Conservation (phyloP, 2,797 vertebrate species). For the Petrocephalus sullivani region DNA sequence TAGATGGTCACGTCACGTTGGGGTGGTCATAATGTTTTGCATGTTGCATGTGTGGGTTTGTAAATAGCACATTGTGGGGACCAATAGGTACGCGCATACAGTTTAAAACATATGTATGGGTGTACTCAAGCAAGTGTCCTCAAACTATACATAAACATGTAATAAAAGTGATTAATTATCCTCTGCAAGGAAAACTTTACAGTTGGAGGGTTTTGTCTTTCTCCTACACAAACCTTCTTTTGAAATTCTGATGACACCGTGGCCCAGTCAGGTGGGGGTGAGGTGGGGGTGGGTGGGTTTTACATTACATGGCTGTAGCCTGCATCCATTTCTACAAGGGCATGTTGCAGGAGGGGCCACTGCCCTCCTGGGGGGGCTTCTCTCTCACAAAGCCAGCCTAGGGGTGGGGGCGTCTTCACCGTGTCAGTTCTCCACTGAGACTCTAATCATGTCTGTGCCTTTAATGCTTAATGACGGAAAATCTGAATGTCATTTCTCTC, state of each 20-base stretch:
- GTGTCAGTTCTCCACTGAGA: not conserved
- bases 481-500: not conserved
- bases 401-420: not conserved
- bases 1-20: too few relatives aligned
- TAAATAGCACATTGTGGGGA: too few relatives aligned
- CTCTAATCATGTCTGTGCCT: not conserved
- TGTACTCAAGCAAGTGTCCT: not conserved
- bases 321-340: not conserved
- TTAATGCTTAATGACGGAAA: not conserved
- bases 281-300: not conserved
- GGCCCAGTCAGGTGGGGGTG: not conserved
- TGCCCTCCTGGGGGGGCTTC: not conserved
- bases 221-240: not conserved
- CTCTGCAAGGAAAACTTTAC: not conserved
- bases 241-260: not conserved
- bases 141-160: not conserved
- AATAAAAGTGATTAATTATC: not conserved
- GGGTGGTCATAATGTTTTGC: too few relatives aligned
- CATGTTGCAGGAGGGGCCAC: not conserved
- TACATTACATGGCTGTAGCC: not conserved
- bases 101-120: not conserved
- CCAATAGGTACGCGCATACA: not conserved
- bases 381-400: not conserved
- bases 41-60: too few relatives aligned
- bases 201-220: not conserved